Percentiles rank a stretch among this genome's conserved stretches.
Conservation (phyloP, 2,888 invertebrate species). For the Stenodema calcarata region DNA sequence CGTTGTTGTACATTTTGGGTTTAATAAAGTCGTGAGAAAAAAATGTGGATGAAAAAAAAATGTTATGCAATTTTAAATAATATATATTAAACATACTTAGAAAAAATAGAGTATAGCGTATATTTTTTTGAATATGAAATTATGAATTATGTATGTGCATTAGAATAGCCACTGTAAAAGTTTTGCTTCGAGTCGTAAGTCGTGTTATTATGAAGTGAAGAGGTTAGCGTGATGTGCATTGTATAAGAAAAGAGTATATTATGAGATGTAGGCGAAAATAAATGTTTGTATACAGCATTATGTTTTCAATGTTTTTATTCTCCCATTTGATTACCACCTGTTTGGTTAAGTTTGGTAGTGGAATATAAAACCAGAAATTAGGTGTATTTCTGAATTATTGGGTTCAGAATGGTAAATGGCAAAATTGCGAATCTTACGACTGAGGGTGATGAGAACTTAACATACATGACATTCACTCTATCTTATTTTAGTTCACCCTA, state of each 20-base stretch:
- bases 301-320: background rate
- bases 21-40: slow-evolving; percentile 15
- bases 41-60: slow-evolving; percentile 20
- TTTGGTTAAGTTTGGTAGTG: no score
- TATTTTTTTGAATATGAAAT: slow-evolving; percentile 45
- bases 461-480: no score
- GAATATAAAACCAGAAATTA: no score
- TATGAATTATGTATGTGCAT: slow-evolving; percentile 41
- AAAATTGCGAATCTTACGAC: no score
- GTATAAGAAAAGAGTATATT: background rate
- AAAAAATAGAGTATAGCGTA: slow-evolving; percentile 39
- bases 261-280: slow-evolving; percentile 24
- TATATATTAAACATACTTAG: slow-evolving; percentile 33
- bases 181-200: slow-evolving; percentile 45
- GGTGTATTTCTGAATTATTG: no score
- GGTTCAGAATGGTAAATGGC: no score
- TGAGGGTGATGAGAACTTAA: no score
- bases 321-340: background rate
- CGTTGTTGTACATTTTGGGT: slow-evolving; percentile 39
- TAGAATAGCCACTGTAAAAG: slow-evolving; percentile 40
- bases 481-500: no score
- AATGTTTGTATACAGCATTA: slow-evolving; percentile 15
- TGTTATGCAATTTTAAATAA: slow-evolving; percentile 41
- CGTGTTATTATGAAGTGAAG: slow-evolving; percentile 8
- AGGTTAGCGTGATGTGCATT: slow-evolving; percentile 20